These are phyloP conservation scores for Hoplias malabaricus DNA, from an alignment of 2,113 vertebrate species.

Conservation along the genomic window DNA sequence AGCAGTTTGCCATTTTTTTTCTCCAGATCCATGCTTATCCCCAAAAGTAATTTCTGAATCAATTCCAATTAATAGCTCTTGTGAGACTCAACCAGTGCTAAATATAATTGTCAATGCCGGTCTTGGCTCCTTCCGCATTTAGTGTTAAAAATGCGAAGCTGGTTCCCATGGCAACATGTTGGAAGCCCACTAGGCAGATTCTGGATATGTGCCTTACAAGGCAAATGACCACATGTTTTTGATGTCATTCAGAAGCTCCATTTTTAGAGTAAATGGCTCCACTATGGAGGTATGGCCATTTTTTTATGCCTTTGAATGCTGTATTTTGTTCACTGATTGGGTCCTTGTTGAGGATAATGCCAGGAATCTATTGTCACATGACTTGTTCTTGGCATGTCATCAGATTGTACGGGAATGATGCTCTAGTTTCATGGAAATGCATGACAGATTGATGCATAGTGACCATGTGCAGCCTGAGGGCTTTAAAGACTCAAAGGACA, in stretches of 20 bases:
- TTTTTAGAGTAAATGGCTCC: constrained; percentile 4
- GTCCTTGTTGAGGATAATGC: constrained; percentile 6
- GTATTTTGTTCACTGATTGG: constrained; percentile 15
- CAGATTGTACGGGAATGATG: constrained; percentile 9
- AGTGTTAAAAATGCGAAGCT: constrained; percentile 50
- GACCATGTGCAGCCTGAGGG: background rate
- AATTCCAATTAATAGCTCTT: constrained; percentile 46
- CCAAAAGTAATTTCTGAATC: constrained; percentile 34
- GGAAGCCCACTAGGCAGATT: constrained; percentile 45
- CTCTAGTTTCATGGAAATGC: background rate
- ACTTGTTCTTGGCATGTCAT: constrained; percentile 9
- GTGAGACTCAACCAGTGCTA: constrained; percentile 41
- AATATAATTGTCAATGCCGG: constrained; percentile 54
- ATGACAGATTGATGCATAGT: background rate
- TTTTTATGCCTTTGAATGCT: constrained; percentile 21
- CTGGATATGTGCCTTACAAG: constrained; percentile 44
- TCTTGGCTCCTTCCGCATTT: constrained; percentile 51
- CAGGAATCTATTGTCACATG: background rate
- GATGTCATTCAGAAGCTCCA: constrained; percentile 13
- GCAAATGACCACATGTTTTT: constrained; percentile 39
- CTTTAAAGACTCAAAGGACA: background rate
- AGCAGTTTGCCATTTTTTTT: background rate
- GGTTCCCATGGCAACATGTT: constrained; percentile 57
- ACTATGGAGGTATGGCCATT: background rate
- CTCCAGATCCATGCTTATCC: background rate